Percentiles rank a stretch among this genome's conserved stretches.
Conservation (phyloP, 1,140 invertebrate genomes). For the Eriosoma lanigerum region DNA sequence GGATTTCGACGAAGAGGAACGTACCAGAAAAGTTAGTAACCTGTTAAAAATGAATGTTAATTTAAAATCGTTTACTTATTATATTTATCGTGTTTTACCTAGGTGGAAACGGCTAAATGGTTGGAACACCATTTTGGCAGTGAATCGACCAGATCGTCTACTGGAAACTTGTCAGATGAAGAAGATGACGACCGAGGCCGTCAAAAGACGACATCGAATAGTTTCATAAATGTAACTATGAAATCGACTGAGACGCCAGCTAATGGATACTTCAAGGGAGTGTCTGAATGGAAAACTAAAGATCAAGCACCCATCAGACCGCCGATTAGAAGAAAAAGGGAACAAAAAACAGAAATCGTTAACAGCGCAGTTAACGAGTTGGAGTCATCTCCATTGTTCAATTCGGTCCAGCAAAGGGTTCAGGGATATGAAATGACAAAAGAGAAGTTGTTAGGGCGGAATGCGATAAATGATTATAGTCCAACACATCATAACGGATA, state of each 20-base stretch:
- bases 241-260: constrained; percentile 64
- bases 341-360: constrained; percentile 15
- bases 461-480: constrained; percentile 57
- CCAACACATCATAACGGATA: constrained; percentile 69
- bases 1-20: constrained; percentile 83
- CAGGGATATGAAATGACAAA: constrained; percentile 55
- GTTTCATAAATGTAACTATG: constrained; percentile 76
- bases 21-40: constrained; percentile 70
- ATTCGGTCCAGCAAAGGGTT: constrained; percentile 40
- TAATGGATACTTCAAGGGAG: constrained; percentile 65
- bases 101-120: constrained; percentile 82
- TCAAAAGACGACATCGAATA: constrained; percentile 62
- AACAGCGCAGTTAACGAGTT: constrained; percentile 27
- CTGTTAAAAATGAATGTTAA: too few species aligned
- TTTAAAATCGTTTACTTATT: too few species aligned
- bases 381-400: constrained; percentile 51
- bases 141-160: constrained; percentile 71
- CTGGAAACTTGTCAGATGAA: constrained; percentile 57
- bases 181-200: constrained; percentile 62
- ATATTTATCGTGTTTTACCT: not conserved
- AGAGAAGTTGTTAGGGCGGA: constrained; percentile 53
- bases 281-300: constrained; percentile 69
- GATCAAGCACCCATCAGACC: not conserved
- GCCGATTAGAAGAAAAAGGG: constrained; percentile 16
- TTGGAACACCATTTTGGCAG: constrained; percentile 86